phyloP scores from a whole-genome alignment of 2,113 vertebrate genomes.

The Ammodytes marinus region DNA sequence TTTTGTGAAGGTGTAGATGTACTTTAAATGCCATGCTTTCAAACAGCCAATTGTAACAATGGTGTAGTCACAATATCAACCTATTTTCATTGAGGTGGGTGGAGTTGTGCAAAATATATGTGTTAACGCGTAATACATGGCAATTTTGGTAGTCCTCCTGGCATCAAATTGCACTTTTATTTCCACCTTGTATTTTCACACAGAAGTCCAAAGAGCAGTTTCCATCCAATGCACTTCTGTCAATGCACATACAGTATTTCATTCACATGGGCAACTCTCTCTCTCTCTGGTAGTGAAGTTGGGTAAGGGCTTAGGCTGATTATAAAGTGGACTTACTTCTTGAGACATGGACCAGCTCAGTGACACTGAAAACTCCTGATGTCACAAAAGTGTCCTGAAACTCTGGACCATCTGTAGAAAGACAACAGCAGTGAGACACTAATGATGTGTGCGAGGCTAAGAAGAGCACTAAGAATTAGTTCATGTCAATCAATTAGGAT shows the following conservation, averaged over 20 bases:
- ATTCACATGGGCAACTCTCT: not conserved
- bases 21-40: too few species aligned
- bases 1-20: too few species aligned
- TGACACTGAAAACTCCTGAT: slow-evolving; percentile 98
- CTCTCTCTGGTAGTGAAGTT: not conserved
- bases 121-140: not conserved
- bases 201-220: too few species aligned
- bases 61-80: too few species aligned
- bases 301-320: not conserved
- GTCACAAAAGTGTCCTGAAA: slow-evolving; percentile 98
- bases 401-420: slow-evolving; percentile 90
- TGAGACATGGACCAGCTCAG: slow-evolving; percentile 96
- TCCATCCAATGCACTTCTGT: too few species aligned
- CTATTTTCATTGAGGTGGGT: not conserved
- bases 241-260: not conserved
- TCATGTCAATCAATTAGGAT: not conserved
- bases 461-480: not conserved
- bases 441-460: not conserved
- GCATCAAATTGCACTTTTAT: not conserved
- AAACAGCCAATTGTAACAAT: too few species aligned
- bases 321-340: slow-evolving; percentile 89
- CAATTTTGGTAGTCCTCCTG: not conserved
- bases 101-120: not conserved
- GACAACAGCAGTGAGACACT: slow-evolving; percentile 27
- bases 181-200: too few species aligned